Base-by-base conservation (phyloP, 2,113 vertebrate species). In the Apodemus speciosus region DNA sequence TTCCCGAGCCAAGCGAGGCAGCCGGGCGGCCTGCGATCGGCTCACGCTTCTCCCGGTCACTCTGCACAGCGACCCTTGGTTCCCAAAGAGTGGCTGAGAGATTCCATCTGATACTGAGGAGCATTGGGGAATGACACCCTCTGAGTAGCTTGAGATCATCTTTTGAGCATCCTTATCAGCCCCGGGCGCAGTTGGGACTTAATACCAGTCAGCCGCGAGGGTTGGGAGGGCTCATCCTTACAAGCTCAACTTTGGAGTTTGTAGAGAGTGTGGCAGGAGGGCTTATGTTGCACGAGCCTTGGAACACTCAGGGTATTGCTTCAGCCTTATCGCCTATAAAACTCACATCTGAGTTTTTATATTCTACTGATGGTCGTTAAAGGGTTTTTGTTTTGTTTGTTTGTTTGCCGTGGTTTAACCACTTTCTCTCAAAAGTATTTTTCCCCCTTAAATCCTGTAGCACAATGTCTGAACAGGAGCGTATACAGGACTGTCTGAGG, bases 401-500 rank as follows among this genome's bases (percentile, higher is more conserved):
- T 38, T 71, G 15, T 8, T 49, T 76, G 77, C 7, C 53, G 0
- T 38, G 30, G 2, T 40, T 88, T 92, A 20, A 11, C 21, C 3
- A 2, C n/a, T 66, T 75, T 58, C 53, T 3, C 43, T 76, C 66
- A n/a, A 9, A 0, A 1, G 0, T 46, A 4, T 0, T 38, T 21
- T 49, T 18, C 32, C 58, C 66, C 46, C 51, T 75, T 87, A 18
- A 90, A 56, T 95, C 85, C 49, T 5, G 0, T 60, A 73, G 9
- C 21, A 38, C 89, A 2, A 98, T 98, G 97, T 98, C 95, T 0
- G 96, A 98, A 88, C 98, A 98, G 87, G 98, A 97, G 1, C 96
- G 97, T 2, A 49, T 98, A 1, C 97, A 99, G 91, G 96, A 97
- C 13, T 69, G 96, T 30, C 93, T 99, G 97, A 98, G 99, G 97